Conservation (phyloP, 2,888 invertebrate genomes). For the Aleiodes testaceus region DNA sequence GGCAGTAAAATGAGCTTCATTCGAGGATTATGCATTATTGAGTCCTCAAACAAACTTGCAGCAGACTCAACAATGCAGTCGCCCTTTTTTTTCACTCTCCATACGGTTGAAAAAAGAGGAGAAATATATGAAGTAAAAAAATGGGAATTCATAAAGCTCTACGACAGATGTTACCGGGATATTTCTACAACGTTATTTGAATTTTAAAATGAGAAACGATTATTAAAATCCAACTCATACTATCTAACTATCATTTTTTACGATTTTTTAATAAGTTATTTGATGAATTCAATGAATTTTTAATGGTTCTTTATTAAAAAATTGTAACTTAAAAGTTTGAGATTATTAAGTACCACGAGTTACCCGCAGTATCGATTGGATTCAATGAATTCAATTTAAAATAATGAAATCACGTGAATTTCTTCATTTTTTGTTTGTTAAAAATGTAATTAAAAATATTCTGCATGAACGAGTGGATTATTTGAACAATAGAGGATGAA, state of each 20-base stretch:
- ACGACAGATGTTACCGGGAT: conserved; percentile 59
- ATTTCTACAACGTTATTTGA: conserved; percentile 57
- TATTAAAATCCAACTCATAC: conserved; percentile 59
- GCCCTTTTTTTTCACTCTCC: neutral
- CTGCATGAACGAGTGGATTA: too few species aligned
- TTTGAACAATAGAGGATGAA: too few species aligned
- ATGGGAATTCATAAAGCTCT: conserved; percentile 56
- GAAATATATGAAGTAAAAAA: conserved; percentile 10
- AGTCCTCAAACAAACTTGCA: neutral
- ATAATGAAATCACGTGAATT: too few species aligned
- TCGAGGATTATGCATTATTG: neutral
- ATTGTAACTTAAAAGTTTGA: too few species aligned
- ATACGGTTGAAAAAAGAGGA: too few species aligned
- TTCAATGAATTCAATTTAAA: too few species aligned
- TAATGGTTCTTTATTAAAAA: too few species aligned
- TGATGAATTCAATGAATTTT: too few species aligned
- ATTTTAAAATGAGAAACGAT: conserved; percentile 61
- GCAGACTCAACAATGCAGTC: neutral
- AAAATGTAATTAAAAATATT: too few species aligned
- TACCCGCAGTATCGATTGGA: too few species aligned
- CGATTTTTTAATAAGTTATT: neutral
- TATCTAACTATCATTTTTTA: neutral
- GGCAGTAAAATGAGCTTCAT: neutral
- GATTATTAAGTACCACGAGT: too few species aligned
- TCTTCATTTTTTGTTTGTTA: too few species aligned